A percentile compares a stretch with the other conserved stretches of the same genome.
Evolutionary conservation across 1,140 invertebrate species (phyloP).

Genomic region (Choristoneura fumiferana): DNA sequence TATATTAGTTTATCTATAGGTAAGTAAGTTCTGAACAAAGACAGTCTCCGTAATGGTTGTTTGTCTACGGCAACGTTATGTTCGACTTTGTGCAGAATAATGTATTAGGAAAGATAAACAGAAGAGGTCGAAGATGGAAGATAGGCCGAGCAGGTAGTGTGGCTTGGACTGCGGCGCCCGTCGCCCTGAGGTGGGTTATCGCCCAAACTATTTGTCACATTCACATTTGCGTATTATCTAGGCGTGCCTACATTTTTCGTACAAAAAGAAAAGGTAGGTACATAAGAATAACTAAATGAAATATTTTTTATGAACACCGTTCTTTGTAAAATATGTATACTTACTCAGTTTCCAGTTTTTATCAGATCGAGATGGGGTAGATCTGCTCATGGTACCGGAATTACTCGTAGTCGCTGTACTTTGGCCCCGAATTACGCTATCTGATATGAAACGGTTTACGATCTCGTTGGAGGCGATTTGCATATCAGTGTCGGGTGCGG

Average conservation of each 20-base stretch:
- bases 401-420: constrained; percentile 48
- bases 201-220: constrained; percentile 38
- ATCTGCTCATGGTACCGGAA: constrained; percentile 21
- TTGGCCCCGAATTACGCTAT: constrained; percentile 58
- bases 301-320: constrained; percentile 32
- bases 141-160: constrained; percentile 51
- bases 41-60: constrained; percentile 17
- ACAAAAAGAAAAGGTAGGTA: constrained; percentile 12
- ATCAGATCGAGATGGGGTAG: not conserved
- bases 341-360: not conserved
- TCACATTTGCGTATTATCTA: not conserved
- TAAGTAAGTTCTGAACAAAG: constrained; percentile 1
- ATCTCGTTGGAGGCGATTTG: constrained; percentile 61
- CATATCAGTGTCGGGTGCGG: constrained; percentile 62
- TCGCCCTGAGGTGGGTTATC: constrained; percentile 37
- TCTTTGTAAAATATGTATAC: constrained; percentile 8
- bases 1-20: too few relatives aligned
- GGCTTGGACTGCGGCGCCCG: constrained; percentile 10
- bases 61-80: constrained; percentile 31
- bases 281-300: constrained; percentile 27
- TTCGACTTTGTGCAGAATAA: constrained; percentile 42
- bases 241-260: constrained; percentile 25
- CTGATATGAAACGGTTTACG: constrained; percentile 65
- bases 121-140: constrained; percentile 49
- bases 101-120: constrained; percentile 50